Evolutionary conservation across 37 sponge, comb jelly and placozoan species (phyloP), one percentile per base, ranked within the genome.

Genomic region (Hexactinellida sp.): DNA sequence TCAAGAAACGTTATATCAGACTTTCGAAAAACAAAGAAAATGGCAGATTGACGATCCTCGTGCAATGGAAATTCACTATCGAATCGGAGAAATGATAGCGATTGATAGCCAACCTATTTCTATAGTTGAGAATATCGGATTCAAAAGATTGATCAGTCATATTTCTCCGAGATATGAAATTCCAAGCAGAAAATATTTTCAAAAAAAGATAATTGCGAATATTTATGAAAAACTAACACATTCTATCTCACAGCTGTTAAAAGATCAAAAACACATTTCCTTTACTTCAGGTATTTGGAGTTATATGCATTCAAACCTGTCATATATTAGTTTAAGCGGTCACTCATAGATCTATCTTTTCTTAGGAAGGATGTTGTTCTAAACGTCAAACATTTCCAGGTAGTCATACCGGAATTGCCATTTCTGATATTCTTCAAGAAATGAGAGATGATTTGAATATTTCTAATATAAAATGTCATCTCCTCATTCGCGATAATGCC

Each of bases 41-140:
- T 85, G 89, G 89, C 83, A 85, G 34, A 85, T 85, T 25, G 47
- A 85, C 47, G 83, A 89, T 89, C 83, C 85, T 38, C 84, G 84
- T 0, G 90, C 90, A 32, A 84, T 83, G 38, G n/a, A 25, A 5
- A 82, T 89, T 47, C 82, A 55, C 36, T n/a, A 25, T 39, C 34
- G 82, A 82, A 82, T 85, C 9, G 86, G 84, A n/a, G 90, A 86
- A 55, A 86, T 89, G 90, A 83, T 89, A 24, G 90, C 87, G 3
- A 35, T 85, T 36, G 85, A 88, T 76, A 85, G 54, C 38, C 89
- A 89, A 52, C 84, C 84, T 32, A 55, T 89, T 24, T 86, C 87
- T 36, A 36, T 86, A 13, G 87, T 89, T 35, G 84, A 89, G 25
- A 55, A 89, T 83, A 13, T 16, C 24, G 89, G 89, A 32, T 88